Evolutionary conservation across 2,797 vertebrate genomes (phyloP), one percentile per base, ranked within the genome.

Genomic region (Xyrichtys novacula): DNA sequence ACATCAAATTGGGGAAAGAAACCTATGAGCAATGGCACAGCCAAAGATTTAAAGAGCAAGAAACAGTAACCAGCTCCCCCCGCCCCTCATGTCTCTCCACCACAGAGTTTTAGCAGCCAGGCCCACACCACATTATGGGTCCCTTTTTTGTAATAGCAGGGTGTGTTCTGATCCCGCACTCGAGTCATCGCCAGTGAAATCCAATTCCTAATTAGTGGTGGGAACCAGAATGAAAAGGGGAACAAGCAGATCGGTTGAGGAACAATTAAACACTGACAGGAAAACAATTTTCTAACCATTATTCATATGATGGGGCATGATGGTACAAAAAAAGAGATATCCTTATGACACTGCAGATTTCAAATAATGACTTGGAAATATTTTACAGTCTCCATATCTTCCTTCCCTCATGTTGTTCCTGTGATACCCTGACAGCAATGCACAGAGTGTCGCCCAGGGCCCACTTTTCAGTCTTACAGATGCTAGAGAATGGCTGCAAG

Each of bases 201-300:
- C 85, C 83, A 79, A 74, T 85, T 89, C 76, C 79, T 83, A 91
- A 91, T 92, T 91, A 89, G 90, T 89, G 85, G 90, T 88, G 75
- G 73, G 78, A 84, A 84, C 59, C 82, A 76, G 66, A 89, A 86
- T 75, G 76, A 75, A 65, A 76, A 80, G 65, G 53, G 70, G 57
- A 81, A 76, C 46, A 69, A 62, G 71, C 46, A 60, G 53, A 87
- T 86, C 42, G 69, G 81, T 63, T 71, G 73, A 81, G 79, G 81
- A 81, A 85, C 88, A 90, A 90, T 86, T 85, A 88, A 88, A 81
- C 73, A 59, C 68, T 74, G 59, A 71, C 59, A 17, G 57, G 56
- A 75, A 83, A 78, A 87, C 58, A 81, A 78, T 85, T 85, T 86
- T 81, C 57, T 62, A 76, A 80, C 54, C 65, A 65, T 80, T 81